Evolutionary conservation across 2,888 invertebrate genomes (phyloP).

Genomic region (Lycaena phlaeas): DNA sequence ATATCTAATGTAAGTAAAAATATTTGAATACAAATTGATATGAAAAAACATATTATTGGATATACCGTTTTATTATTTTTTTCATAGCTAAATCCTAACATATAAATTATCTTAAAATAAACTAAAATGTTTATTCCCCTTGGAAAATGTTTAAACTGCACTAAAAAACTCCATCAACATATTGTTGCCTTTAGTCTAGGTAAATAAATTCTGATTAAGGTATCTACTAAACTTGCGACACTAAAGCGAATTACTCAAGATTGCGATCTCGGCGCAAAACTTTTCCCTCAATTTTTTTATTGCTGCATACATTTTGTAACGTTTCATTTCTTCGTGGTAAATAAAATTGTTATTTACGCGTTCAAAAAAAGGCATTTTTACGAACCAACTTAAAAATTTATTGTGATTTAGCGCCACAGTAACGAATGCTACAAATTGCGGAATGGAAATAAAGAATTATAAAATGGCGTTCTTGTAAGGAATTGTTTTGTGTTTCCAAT

Average conservation of each 20-base stretch:
- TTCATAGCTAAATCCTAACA: too few species aligned
- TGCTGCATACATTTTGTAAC: conserved; percentile 7
- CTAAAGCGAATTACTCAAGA: conserved; percentile 4
- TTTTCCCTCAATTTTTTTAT: conserved; percentile 4
- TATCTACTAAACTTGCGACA: neutral
- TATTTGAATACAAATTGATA: too few species aligned
- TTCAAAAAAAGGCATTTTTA: neutral
- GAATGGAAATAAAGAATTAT: neutral
- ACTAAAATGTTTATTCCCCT: too few species aligned
- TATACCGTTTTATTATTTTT: too few species aligned
- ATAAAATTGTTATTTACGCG: neutral
- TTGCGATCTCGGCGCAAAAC: conserved; percentile 5
- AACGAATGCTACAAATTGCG: neutral
- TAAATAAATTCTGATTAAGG: conserved; percentile 4
- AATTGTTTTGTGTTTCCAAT: too few species aligned
- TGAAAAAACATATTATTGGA: too few species aligned
- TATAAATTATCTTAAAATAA: too few species aligned
- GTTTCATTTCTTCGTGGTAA: neutral
- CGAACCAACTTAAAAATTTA: conserved; percentile 1
- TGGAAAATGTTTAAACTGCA: too few species aligned
- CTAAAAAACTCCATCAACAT: neutral
- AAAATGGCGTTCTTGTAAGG: too few species aligned
- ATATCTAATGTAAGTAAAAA: too few species aligned
- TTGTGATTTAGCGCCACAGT: neutral
- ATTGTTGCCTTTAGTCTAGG: conserved; percentile 1